Evolutionary conservation across 2,888 invertebrate species (phyloP).

Genomic region (Nomada lathburiana): DNA sequence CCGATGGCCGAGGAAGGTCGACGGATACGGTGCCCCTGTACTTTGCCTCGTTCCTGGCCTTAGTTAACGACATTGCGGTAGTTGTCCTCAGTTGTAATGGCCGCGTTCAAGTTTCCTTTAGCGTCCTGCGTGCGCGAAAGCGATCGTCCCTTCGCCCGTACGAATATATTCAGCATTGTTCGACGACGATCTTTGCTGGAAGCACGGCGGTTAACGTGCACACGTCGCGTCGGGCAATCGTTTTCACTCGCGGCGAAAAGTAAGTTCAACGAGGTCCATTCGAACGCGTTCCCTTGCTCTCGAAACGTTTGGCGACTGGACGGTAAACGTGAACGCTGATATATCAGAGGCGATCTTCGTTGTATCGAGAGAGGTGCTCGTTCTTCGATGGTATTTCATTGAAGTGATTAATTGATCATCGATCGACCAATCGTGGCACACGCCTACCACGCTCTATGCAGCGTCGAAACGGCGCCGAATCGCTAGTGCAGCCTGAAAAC

Average conservation of each 20-base stretch:
- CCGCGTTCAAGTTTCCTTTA: conserved; percentile 45
- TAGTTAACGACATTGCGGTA: conserved; percentile 51
- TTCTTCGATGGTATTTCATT: background rate
- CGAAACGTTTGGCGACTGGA: too few species aligned
- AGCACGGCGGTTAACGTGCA: too few species aligned
- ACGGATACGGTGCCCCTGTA: conserved; percentile 57
- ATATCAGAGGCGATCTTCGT: background rate
- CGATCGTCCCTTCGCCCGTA: conserved; percentile 1
- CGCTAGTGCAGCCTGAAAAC: background rate
- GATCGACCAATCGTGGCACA: background rate
- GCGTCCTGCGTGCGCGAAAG: conserved; percentile 6
- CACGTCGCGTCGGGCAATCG: background rate
- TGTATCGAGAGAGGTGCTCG: background rate
- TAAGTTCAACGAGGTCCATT: background rate
- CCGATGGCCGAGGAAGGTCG: conserved; percentile 81
- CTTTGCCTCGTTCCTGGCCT: conserved; percentile 48
- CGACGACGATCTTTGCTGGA: background rate
- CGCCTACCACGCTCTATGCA: background rate
- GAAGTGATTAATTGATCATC: background rate
- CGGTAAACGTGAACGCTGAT: too few species aligned
- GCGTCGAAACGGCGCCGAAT: background rate
- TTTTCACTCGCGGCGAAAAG: background rate
- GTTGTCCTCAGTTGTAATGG: conserved; percentile 34
- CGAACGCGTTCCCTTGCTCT: background rate
- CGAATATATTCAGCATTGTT: conserved; percentile 26